These are phyloP conservation scores for Triplophysa rosa DNA, from an alignment of 2,113 vertebrate species.

Conservation along the genomic window DNA sequence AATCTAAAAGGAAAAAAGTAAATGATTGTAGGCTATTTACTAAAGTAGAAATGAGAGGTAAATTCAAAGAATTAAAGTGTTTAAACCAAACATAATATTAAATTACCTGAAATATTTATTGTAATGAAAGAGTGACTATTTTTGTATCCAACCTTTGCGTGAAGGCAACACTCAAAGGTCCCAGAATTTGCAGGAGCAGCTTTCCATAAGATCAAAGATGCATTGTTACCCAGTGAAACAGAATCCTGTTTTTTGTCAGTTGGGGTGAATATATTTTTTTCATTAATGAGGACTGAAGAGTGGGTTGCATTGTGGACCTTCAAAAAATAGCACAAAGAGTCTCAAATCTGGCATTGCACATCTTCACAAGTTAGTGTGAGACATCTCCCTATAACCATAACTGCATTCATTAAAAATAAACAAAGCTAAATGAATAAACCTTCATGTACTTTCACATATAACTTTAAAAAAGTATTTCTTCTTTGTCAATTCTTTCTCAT, in stretches of 20 bases:
- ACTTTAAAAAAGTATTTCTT: too few species aligned
- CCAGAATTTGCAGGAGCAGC: constrained; percentile 59
- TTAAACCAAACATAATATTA: too few species aligned
- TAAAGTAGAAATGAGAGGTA: neutral
- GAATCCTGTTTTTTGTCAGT: neutral
- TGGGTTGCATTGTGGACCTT: neutral
- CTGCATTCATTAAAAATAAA: too few species aligned
- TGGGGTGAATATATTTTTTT: neutral
- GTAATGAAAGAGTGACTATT: neutral
- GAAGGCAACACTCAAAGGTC: constrained; percentile 57
- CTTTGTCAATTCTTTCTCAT: too few species aligned
- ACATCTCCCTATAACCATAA: too few species aligned
- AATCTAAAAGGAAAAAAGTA: neutral
- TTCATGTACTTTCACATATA: too few species aligned
- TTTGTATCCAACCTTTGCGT: constrained; percentile 45
- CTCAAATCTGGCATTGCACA: too few species aligned
- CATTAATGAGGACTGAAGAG: neutral
- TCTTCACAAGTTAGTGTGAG: too few species aligned
- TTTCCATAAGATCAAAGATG: constrained; percentile 44
- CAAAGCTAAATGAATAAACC: too few species aligned
- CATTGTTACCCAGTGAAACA: neutral
- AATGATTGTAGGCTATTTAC: neutral
- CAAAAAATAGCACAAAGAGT: neutral
- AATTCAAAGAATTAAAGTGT: too few species aligned
- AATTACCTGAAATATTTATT: constrained; percentile 60